A percentile compares a stretch with the other conserved stretches of the same genome.
Conservation (phyloP, 2,113 vertebrate species). For the Megaleporinus macrocephalus region DNA sequence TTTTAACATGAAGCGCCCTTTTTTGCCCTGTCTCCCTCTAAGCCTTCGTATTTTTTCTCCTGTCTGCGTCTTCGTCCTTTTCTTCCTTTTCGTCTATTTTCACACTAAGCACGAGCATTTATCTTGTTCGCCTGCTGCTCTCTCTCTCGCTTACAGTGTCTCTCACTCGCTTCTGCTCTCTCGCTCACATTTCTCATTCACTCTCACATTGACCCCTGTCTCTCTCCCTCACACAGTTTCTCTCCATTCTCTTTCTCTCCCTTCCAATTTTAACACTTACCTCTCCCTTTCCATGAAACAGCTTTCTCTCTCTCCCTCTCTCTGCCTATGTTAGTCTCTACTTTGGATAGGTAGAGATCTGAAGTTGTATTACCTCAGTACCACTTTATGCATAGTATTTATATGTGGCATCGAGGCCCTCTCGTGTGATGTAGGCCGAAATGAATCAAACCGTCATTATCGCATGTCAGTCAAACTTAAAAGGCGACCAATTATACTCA, state of each 20-base stretch:
- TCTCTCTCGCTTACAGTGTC: slow-evolving; percentile 48
- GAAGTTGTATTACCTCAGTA: slow-evolving; percentile 25
- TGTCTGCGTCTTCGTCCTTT: slow-evolving; percentile 29
- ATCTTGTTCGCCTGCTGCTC: slow-evolving; percentile 18
- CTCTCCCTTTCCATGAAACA: not conserved
- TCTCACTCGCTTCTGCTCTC: slow-evolving; percentile 43
- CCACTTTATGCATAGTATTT: too few relatives aligned
- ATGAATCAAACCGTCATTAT: not conserved
- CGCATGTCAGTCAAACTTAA: not conserved
- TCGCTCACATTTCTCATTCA: slow-evolving; percentile 55
- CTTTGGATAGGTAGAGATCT: slow-evolving; percentile 10
- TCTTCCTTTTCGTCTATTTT: slow-evolving; percentile 30
- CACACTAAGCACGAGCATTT: slow-evolving; percentile 21
- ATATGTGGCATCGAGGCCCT: too few relatives aligned
- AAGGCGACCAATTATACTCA: too few relatives aligned
- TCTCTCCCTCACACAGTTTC: slow-evolving; percentile 24
- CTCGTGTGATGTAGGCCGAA: not conserved
- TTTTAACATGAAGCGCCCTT: too few relatives aligned
- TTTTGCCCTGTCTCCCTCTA: too few relatives aligned
- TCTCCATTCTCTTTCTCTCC: slow-evolving; percentile 33
- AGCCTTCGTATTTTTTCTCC: slow-evolving; percentile 25
- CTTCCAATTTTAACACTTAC: slow-evolving; percentile 11
- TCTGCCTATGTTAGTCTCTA: not conserved
- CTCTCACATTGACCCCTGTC: slow-evolving; percentile 54
- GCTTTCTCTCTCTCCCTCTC: slow-evolving; percentile 48